phyloP scores from a whole-genome alignment of 2,888 invertebrate genomes.

The Drosophila meridionalis region DNA sequence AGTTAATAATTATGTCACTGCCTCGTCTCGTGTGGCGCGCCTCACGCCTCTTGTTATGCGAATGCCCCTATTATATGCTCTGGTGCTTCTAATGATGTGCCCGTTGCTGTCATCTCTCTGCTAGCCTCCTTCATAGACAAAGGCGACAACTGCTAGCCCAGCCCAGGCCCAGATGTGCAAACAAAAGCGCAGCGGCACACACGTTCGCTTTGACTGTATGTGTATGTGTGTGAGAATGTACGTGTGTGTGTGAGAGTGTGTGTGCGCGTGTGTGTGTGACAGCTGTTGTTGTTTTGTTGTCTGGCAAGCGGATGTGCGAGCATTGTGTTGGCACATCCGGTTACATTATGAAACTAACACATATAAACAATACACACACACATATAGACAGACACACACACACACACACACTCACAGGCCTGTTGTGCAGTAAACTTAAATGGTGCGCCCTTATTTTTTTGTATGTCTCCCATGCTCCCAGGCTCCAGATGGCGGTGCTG shows the following conservation, averaged over 20 bases:
- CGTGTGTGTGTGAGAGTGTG: constrained; percentile 38
- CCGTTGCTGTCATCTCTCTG: constrained; percentile 61
- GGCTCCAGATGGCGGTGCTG: constrained; percentile 42
- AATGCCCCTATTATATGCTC: constrained; percentile 80
- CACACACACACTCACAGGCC: constrained; percentile 37
- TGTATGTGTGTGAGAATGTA: constrained; percentile 28
- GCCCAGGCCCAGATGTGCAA: constrained; percentile 62
- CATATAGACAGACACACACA: constrained; percentile 10
- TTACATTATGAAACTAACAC: constrained; percentile 75
- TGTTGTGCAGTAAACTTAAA: constrained; percentile 68
- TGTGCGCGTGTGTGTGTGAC: constrained; percentile 63
- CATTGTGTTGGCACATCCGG: constrained; percentile 80
- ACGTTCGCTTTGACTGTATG: constrained; percentile 8
- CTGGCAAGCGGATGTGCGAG: constrained; percentile 77
- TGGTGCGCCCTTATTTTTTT: constrained; percentile 50
- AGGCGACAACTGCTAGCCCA: constrained; percentile 40
- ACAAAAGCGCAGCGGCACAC: constrained; percentile 69
- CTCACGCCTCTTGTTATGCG: constrained; percentile 74
- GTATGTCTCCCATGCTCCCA: constrained; percentile 18
- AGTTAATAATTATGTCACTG: constrained; percentile 77
- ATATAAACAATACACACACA: constrained; percentile 37
- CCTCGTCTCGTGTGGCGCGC: constrained; percentile 38
- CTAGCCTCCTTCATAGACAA: constrained; percentile 45
- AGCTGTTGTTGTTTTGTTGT: constrained; percentile 75
- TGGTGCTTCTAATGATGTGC: constrained; percentile 76